Evolutionary conservation across 2,797 vertebrate species (phyloP).

Genomic region (Chrosomus eos): DNA sequence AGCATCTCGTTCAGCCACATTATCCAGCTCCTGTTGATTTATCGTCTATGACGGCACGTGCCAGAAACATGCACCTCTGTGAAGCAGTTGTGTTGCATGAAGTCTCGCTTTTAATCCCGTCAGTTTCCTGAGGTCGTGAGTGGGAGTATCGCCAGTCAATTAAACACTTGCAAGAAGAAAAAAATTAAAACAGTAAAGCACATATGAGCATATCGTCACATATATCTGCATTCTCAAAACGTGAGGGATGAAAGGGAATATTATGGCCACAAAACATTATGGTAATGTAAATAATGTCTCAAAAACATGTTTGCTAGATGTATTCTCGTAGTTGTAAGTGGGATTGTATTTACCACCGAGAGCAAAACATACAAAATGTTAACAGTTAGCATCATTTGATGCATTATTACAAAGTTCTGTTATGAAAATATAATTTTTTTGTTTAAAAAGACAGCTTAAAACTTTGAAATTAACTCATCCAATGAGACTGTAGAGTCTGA

Average conservation of each 20-base stretch:
- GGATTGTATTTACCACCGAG: no score
- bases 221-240: not conserved
- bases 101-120: constrained; percentile 35
- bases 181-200: not conserved
- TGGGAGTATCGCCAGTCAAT: not conserved
- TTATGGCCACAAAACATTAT: not conserved
- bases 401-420: no score
- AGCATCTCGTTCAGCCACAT: constrained; percentile 50
- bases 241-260: not conserved
- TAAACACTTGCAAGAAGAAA: not conserved
- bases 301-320: not conserved
- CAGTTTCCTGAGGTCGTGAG: constrained; percentile 31
- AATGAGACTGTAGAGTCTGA: no score
- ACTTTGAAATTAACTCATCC: no score
- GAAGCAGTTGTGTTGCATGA: constrained; percentile 48
- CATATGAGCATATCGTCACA: not conserved
- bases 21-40: constrained; percentile 68
- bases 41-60: constrained; percentile 66
- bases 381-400: no score
- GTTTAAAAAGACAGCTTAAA: no score
- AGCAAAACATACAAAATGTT: no score
- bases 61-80: constrained; percentile 66
- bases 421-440: no score
- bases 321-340: not conserved
- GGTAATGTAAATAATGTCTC: not conserved